Evolutionary conservation across 2,888 invertebrate genomes (phyloP), one percentile per base, ranked within the genome.

Genomic region (Morpho achilles): DNA sequence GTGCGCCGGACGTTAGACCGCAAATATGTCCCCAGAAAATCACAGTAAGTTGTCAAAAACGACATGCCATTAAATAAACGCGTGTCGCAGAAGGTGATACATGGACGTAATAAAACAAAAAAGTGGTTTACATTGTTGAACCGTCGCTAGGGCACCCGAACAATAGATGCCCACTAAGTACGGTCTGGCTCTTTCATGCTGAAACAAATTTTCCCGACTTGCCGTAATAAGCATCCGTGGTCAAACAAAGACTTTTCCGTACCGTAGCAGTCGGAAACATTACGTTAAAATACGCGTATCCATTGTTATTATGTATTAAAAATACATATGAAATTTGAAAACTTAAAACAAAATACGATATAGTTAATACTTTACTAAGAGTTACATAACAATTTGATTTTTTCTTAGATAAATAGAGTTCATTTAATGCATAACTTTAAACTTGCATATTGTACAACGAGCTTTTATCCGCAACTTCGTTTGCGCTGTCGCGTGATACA

Each of bases 241-340:
- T 70, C 82, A 84, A 82, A 88, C 87, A 87, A 86, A 84, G 81
- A 82, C 79, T 81, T 80, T 82, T 79, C 82, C 80, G 77, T 80
- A 58, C 79, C 65, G 67, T 69, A 72, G 66, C 74, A 74, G 69
- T 75, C 78, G 81, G 83, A 84, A 84, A 81, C 80, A 79, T 83
- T 80, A 81, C 69, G 67, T 65, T 52, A 50, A 50, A 80, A 80
- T 80, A 79, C 77, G 74, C 76, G 77, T 80, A 80, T 78, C 32
- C 32, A 32, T 32, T 32, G 3, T 16, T 16, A 16, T 16, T 16
- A 16, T 32, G 32, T 22, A 50, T 51, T 32, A 32, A 32, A 32
- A 32, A 32, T 32, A 32, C 32, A 32, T 54, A 51, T 46, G 49
- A 46, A 45, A 45, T 40, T 51, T 39, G 32, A 8, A 43, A 23